Evolutionary conservation across 2,113 vertebrate genomes (phyloP).

Genomic region (Pteronura brasiliensis): DNA sequence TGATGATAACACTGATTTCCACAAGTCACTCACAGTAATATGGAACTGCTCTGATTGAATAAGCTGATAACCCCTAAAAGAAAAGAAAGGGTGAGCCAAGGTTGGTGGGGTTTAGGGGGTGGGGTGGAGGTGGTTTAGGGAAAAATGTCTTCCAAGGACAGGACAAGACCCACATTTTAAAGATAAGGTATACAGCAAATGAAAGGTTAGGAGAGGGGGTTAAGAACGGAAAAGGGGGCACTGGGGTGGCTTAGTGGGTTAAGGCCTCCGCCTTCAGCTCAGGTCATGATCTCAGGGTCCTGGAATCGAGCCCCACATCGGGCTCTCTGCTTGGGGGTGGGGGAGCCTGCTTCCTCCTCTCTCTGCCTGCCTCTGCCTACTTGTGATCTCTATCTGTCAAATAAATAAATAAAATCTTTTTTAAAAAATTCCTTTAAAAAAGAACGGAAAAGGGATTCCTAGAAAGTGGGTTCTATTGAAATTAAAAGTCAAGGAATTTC

Average conservation of each 20-base stretch:
- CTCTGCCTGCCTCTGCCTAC: too few species aligned
- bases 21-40: background rate
- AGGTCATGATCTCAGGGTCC: too few species aligned
- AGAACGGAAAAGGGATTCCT: background rate
- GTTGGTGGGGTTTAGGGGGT: background rate
- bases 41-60: background rate
- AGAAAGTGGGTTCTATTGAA: background rate
- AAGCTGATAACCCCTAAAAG: background rate
- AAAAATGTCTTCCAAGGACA: background rate
- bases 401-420: too few species aligned
- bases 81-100: background rate
- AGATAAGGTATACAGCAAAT: background rate
- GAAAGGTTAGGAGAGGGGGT: background rate
- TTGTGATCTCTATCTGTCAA: too few species aligned
- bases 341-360: too few species aligned
- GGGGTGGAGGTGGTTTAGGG: background rate
- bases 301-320: too few species aligned
- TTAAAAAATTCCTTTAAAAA: background rate
- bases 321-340: too few species aligned
- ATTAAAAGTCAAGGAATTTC: background rate
- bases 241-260: too few species aligned
- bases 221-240: background rate
- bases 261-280: too few species aligned
- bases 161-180: background rate
- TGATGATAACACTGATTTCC: background rate